Evolutionary conservation across 2,888 invertebrate genomes (phyloP).

Genomic region (Noctua pronuba): DNA sequence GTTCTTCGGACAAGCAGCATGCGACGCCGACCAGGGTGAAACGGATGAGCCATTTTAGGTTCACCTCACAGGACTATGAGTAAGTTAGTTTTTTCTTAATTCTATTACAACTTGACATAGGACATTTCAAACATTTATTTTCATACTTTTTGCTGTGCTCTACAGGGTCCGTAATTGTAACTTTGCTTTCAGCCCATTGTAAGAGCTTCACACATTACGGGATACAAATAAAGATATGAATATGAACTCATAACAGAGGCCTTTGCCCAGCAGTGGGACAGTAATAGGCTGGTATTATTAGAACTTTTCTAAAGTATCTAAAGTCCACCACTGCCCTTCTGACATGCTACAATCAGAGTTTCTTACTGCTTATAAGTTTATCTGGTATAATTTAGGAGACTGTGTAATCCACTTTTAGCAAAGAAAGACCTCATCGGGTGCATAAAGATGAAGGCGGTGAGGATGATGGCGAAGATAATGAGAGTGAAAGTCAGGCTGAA

Average conservation of each 20-base stretch:
- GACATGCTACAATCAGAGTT: background rate
- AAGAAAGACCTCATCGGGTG: constrained; percentile 61
- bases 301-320: background rate
- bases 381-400: background rate
- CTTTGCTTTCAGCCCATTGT: background rate
- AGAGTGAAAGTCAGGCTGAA: constrained; percentile 72
- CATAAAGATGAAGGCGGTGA: constrained; percentile 67
- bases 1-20: constrained; percentile 65
- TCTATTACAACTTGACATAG: background rate
- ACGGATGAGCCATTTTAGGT: constrained; percentile 79
- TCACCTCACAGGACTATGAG: constrained; percentile 79
- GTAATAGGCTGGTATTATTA: background rate
- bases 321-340: background rate
- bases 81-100: constrained; percentile 70
- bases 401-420: constrained; percentile 57
- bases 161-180: background rate
- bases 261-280: background rate
- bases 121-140: background rate
- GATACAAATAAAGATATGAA: background rate
- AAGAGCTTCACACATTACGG: background rate
- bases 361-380: background rate
- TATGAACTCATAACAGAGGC: background rate
- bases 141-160: background rate
- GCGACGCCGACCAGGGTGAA: constrained; percentile 78
- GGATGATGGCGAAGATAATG: constrained; percentile 63